Percentiles rank a stretch among this genome's conserved stretches.
These are phyloP conservation scores for Podargus strigoides DNA, from an alignment of 2,797 vertebrate species.

Conservation along the genomic window DNA sequence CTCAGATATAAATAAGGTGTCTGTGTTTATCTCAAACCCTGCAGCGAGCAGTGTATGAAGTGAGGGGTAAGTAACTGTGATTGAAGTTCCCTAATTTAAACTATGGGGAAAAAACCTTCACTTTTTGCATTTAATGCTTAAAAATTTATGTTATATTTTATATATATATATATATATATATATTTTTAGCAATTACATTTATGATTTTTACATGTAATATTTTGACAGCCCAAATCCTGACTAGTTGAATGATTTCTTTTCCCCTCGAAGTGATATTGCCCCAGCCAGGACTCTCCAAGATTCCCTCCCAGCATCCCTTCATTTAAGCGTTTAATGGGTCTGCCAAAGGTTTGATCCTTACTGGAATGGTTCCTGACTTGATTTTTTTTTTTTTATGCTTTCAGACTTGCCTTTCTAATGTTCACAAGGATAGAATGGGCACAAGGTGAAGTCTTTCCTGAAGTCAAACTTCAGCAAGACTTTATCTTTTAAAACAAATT, in stretches of 20 bases:
- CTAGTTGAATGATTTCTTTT: background rate
- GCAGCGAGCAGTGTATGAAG: background rate
- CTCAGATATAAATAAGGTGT: background rate
- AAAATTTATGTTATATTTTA: background rate
- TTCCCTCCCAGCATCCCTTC: background rate
- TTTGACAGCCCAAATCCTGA: background rate
- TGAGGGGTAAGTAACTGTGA: background rate
- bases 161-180: no score
- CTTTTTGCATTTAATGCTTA: background rate
- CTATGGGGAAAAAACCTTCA: rapidly evolving
- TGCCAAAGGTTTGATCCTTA: background rate
- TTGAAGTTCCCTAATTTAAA: background rate
- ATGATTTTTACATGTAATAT: background rate
- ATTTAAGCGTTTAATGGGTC: background rate
- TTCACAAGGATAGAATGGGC: background rate
- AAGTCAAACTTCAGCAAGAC: background rate
- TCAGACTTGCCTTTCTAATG: background rate
- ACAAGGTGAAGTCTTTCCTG: background rate
- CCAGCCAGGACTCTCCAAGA: background rate
- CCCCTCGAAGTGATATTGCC: background rate
- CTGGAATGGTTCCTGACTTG: background rate
- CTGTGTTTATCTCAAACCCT: background rate
- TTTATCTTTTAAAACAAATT: background rate
- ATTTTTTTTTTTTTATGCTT: background rate
- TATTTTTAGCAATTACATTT: background rate